Evolutionary conservation across 2,888 invertebrate species (phyloP), one percentile per base, ranked within the genome.

Genomic region (Stenchaetothrips biformis): DNA sequence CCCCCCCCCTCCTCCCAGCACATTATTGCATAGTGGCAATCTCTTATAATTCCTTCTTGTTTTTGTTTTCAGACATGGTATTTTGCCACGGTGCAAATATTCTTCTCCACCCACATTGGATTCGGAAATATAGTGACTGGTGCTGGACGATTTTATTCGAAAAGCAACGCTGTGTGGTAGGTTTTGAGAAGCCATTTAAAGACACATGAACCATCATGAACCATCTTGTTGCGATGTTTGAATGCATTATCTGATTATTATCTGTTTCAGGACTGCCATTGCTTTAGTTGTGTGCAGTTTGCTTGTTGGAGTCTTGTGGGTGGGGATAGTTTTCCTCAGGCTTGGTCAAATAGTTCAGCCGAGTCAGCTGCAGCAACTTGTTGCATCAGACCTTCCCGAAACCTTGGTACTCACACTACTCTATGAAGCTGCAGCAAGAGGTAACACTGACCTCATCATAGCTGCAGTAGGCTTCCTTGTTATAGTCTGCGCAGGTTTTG

Each of bases 91-190:
- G 89, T 92, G 59, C 92, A 92, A 85, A 89, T 92, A 78, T 87
- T 92, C 83, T 87, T 92, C 84, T 92, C 92, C 0, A 90, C 91
- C 2, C 90, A 91, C 81, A 87, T 92, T 78, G 90, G 91, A 82
- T 90, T 91, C 83, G 92, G 92, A 37, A 90, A 91, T 82, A 88
- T 92, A 81, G 89, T 90, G 49, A 92, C 92, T 78, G 89, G 90
- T 77, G 91, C 92, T 16, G 91, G 91, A 47, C 89, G 90, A 77
- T 87, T 92, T 48, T 92, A 91, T 84, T 89, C 89, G 82, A 89
- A 92, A 86, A 90, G 89, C 79, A 91, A 91, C 86, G 91, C 92
- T 49, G 88, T 92, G 85, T 91, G 91, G 92, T 92, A 87, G 89
- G 88, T 84, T 78, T 62, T 25, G 21, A 25, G 47, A n/a, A 47